Conservation (phyloP, 2,797 vertebrate genomes). For the Artibeus lituratus region DNA sequence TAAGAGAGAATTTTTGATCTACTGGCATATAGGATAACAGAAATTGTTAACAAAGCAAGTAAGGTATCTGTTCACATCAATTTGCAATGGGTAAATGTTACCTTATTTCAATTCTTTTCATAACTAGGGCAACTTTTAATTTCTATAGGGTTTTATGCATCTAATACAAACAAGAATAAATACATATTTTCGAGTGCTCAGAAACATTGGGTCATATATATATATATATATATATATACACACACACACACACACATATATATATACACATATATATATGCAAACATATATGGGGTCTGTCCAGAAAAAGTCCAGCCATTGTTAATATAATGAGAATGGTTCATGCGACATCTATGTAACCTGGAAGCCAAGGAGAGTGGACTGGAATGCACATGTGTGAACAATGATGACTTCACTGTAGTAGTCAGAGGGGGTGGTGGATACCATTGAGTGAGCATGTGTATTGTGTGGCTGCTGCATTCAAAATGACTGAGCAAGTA, state of each 20-base stretch:
- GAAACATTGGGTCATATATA: not conserved
- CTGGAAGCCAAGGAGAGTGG: not conserved
- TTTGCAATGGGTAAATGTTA: not conserved
- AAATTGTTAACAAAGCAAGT: slow-evolving; percentile 8
- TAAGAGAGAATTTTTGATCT: not conserved
- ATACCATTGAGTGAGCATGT: not conserved
- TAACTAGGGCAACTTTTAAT: not conserved
- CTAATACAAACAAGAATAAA: slow-evolving; percentile 33
- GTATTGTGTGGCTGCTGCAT: not conserved
- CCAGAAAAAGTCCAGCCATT: not conserved
- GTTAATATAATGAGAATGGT: not conserved
- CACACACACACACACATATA: not conserved
- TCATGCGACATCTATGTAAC: not conserved
- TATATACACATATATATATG: too few relatives aligned
- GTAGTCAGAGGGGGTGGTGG: not conserved
- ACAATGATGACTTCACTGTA: not conserved
- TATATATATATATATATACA: not conserved
- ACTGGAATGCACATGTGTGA: not conserved
- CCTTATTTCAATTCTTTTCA: not conserved
- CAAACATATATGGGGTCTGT: not conserved
- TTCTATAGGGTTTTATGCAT: slow-evolving; percentile 20
- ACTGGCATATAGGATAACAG: not conserved
- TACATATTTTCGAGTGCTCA: not conserved
- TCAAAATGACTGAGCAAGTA: not conserved
- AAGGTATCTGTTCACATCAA: not conserved